Conservation (phyloP, 2,888 invertebrate species). For the Drosophila tripunctata region DNA sequence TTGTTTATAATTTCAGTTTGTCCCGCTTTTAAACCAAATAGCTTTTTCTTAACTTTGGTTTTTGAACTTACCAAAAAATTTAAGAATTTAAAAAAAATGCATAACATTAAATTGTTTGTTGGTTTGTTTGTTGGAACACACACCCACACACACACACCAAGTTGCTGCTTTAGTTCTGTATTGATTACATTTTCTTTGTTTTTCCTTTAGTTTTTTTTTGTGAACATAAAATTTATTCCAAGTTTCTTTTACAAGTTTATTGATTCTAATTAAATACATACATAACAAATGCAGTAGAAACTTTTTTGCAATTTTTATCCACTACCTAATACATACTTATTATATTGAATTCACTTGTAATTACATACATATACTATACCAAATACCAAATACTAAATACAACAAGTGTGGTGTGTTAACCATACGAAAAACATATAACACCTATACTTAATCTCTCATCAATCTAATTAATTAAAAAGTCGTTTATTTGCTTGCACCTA, state of each 20-base stretch:
- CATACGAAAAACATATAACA: constrained; percentile 42
- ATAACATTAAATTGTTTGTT: constrained; percentile 64
- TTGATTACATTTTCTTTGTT: constrained; percentile 28
- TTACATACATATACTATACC: constrained; percentile 49
- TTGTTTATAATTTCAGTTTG: constrained; percentile 50
- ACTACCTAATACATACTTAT: constrained; percentile 51
- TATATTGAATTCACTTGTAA: constrained; percentile 70
- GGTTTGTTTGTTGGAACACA: constrained; percentile 62
- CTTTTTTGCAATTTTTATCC: constrained; percentile 69
- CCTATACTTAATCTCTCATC: constrained; percentile 61
- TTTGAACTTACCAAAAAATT: constrained; percentile 31
- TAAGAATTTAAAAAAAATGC: constrained; percentile 30
- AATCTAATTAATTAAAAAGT: constrained; percentile 67
- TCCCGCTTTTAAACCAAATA: constrained; percentile 45
- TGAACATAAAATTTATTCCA: constrained; percentile 37
- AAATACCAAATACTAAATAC: constrained; percentile 18
- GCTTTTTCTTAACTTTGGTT: constrained; percentile 56
- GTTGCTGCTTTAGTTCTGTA: constrained; percentile 61
- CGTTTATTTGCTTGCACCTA: constrained; percentile 85
- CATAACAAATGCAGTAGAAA: constrained; percentile 64
- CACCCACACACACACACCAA: too few relatives aligned
- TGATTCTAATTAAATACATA: constrained; percentile 49
- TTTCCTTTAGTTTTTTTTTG: constrained; percentile 28
- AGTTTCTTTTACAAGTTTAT: constrained; percentile 50
- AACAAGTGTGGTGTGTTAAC: constrained; percentile 25